Evolutionary conservation across 1,140 invertebrate species (phyloP), one percentile per base, ranked within the genome.

Genomic region (Drosophila lacertosa): DNA sequence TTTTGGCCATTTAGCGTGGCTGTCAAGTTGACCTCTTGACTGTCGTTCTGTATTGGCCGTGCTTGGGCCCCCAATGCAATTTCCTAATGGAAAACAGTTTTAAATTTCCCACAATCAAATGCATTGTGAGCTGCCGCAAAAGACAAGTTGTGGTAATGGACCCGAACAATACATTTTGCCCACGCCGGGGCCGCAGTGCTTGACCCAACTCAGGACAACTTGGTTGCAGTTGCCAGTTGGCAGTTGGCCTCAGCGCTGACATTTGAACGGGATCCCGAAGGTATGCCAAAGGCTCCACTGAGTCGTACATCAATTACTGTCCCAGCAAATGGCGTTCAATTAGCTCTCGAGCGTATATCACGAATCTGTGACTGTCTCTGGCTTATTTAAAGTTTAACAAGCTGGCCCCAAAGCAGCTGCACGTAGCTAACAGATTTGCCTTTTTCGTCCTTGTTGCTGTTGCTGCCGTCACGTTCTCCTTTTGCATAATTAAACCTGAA

Each of bases 271-370:
- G 9, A 37, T 47, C 63, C 69, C 53, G 10, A 47, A 68, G 63
- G 69, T 62, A 60, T 29, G 26, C 54, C 20, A 0, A 37, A 9
- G 33, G 26, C 51, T 42, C 50, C 11, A 44, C 66, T 66, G 70
- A 71, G 29, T 82, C 82, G 69, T 86, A 82, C 82, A 86, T 86
- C 82, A 86, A 86, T 86, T 86, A 86, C 82, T 88, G 82, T 86
- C 77, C 57, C 57, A 70, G 45, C 70, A 88, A 86, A 86, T 86
- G 82, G 82, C 82, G 77, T 86, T 86, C 77, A 86, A 86, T 86
- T 86, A 86, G 82, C 82, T 54, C 74, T 63, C 77, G 58, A 68
- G 76, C 59, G 71, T 29, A 53, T 64, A 70, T 70, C 20, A 22
- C 22, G 59, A 13, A 32, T 29, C 6, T 13, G 44, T 24, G 26